Percentiles rank a stretch among this genome's conserved stretches.
These are phyloP conservation scores for Nautilus pompilius DNA, from an alignment of 1,140 invertebrate genomes.

Conservation along the genomic window DNA sequence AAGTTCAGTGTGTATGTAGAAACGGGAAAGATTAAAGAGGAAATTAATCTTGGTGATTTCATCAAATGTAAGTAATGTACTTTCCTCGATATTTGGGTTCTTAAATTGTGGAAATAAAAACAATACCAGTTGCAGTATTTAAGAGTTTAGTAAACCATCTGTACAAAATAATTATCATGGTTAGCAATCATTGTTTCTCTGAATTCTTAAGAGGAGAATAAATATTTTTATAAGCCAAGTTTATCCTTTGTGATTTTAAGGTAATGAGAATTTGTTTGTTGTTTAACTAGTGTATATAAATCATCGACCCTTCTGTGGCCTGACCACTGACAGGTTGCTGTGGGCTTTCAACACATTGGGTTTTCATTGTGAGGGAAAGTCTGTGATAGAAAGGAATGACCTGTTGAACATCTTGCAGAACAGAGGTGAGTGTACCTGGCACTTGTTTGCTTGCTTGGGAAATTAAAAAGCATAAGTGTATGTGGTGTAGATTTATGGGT, in stretches of 20 bases:
- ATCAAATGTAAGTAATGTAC: conserved; percentile 63
- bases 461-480: too few species aligned
- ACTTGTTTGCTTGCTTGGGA: too few species aligned
- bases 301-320: conserved; percentile 64
- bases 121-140: too few species aligned
- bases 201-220: too few species aligned
- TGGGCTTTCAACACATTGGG: conserved; percentile 49
- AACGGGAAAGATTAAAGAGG: conserved; percentile 56
- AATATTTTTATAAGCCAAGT: too few species aligned
- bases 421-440: conserved; percentile 51
- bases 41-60: conserved; percentile 69
- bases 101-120: too few species aligned
- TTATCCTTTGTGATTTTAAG: too few species aligned
- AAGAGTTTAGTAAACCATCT: too few species aligned
- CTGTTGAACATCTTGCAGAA: conserved; percentile 49
- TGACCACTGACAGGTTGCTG: conserved; percentile 45
- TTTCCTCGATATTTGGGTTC: too few species aligned
- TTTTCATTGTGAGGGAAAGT: conserved; percentile 20
- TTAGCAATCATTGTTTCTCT: too few species aligned
- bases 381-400: conserved; percentile 43
- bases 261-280: background rate
- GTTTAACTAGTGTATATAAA: conserved; percentile 64
- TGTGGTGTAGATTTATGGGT: too few species aligned
- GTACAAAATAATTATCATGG: too few species aligned
- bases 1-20: conserved; percentile 62